These are phyloP conservation scores for Crocallis elinguaria DNA, from an alignment of 2,888 invertebrate species.

Conservation along the genomic window DNA sequence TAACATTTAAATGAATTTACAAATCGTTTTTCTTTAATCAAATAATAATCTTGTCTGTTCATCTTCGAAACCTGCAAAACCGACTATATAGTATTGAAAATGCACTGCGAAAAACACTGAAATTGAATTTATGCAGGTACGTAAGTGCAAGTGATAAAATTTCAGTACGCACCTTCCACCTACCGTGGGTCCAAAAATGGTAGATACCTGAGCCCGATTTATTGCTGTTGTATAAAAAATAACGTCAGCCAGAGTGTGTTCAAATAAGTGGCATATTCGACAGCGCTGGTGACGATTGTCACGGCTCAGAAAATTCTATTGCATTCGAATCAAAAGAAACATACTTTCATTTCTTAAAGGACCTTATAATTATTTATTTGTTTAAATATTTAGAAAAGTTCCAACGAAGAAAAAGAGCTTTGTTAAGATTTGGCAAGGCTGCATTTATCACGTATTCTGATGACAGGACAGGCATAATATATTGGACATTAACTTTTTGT, in stretches of 20 bases:
- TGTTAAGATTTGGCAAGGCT: slow-evolving; percentile 2
- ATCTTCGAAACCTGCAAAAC: not conserved
- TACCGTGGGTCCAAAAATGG: not conserved
- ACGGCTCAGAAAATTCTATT: slow-evolving; percentile 14
- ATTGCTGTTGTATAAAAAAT: slow-evolving; percentile 20
- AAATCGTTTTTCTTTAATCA: not conserved
- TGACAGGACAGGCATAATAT: slow-evolving; percentile 6
- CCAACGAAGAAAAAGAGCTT: too few species aligned
- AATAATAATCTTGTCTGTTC: not conserved
- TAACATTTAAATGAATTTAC: slow-evolving; percentile 4
- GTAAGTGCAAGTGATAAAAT: not conserved
- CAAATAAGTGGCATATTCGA: slow-evolving; percentile 30
- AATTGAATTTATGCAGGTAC: not conserved
- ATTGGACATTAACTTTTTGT: not conserved
- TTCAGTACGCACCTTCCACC: not conserved
- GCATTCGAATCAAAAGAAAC: slow-evolving; percentile 27
- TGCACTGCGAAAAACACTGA: slow-evolving; percentile 2
- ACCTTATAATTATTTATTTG: too few species aligned
- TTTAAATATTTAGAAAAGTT: too few species aligned
- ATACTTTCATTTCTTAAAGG: slow-evolving; percentile 25
- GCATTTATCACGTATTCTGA: slow-evolving; percentile 11
- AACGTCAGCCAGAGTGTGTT: slow-evolving; percentile 6
- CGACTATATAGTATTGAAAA: not conserved
- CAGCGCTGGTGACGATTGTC: slow-evolving; percentile 24
- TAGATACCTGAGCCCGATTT: not conserved